Evolutionary conservation across 2,797 vertebrate genomes (phyloP).

Genomic region (Limosa lapponica): DNA sequence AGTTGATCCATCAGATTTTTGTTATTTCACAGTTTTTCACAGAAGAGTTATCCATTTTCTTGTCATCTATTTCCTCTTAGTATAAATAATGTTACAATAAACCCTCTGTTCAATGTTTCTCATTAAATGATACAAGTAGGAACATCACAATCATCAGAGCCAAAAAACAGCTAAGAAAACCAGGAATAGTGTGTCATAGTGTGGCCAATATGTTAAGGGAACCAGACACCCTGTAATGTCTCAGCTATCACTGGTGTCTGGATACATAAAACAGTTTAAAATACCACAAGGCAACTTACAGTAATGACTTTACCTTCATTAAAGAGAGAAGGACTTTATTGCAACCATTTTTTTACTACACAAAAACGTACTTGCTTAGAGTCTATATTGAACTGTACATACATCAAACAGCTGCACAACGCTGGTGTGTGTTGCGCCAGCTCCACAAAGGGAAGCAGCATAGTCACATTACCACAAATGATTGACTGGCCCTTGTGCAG

Average conservation of each 20-base stretch:
- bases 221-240: not conserved
- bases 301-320: not conserved
- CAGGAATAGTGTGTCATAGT: not conserved
- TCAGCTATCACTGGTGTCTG: not conserved
- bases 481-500: not conserved
- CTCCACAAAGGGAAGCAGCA: not conserved
- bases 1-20: not conserved
- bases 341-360: not conserved
- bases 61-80: constrained; percentile 1
- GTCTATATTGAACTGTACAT: not conserved
- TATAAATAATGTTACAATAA: not conserved
- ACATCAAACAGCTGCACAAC: not conserved
- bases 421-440: not conserved
- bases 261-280: not conserved
- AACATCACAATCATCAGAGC: not conserved
- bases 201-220: not conserved
- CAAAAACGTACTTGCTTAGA: not conserved
- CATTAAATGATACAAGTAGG: not conserved
- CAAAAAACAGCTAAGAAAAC: not conserved
- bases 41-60: not conserved
- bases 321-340: not conserved
- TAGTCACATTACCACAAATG: not conserved
- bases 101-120: not conserved
- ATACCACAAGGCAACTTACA: not conserved
- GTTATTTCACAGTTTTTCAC: not conserved